These are phyloP conservation scores for Papilio xuthus DNA, from an alignment of 1,140 invertebrate genomes.

Conservation along the genomic window DNA sequence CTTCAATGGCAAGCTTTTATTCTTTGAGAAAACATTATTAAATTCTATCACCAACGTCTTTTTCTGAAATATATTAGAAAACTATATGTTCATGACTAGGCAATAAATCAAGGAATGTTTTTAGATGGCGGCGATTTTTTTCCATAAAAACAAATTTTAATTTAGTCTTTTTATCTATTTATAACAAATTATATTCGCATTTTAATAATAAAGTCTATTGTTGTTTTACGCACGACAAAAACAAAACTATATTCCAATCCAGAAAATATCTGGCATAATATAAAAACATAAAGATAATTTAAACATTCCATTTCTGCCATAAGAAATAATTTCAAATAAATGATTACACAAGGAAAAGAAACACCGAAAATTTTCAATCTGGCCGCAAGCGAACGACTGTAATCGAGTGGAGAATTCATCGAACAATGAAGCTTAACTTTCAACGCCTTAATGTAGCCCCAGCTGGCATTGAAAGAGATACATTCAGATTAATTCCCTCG, in stretches of 20 bases:
- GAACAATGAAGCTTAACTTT: constrained; percentile 31
- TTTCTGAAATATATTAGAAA: neutral
- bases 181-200: too few relatives aligned
- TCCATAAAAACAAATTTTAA: too few relatives aligned
- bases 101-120: neutral
- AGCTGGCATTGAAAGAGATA: constrained; percentile 28
- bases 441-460: constrained; percentile 31
- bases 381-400: constrained; percentile 12
- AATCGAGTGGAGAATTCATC: constrained; percentile 25
- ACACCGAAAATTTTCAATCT: constrained; percentile 18
- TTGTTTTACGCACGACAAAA: too few relatives aligned
- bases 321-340: neutral
- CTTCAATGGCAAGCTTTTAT: constrained; percentile 3
- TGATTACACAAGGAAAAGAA: neutral
- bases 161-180: too few relatives aligned
- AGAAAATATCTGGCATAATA: too few relatives aligned
- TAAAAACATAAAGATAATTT: too few relatives aligned
- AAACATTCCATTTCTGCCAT: too few relatives aligned
- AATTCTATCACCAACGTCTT: neutral
- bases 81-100: neutral
- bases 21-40: constrained; percentile 1
- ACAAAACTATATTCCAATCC: too few relatives aligned
- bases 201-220: too few relatives aligned
- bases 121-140: neutral
- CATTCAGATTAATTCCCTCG: constrained; percentile 30